Base-by-base conservation (phyloP, 2,113 vertebrate genomes). In the Gambusia affinis region DNA sequence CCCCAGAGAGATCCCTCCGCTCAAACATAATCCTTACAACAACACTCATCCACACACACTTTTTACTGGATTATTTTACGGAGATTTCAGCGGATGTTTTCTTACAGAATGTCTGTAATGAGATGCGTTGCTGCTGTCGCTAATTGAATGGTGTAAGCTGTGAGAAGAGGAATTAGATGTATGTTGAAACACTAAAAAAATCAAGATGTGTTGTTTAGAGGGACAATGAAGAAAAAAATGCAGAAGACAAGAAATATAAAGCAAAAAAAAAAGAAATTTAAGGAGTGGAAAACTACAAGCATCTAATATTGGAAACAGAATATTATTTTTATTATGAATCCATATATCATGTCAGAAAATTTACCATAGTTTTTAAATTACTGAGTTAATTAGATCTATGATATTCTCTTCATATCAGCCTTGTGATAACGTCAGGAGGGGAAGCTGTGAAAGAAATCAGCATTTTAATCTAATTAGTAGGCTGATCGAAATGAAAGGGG, bases 141-240 rank as follows among this genome's bases (percentile, higher is more conserved):
- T 82, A 78, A 82, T 71, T 88, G 69, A 68, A 14, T 33, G 19
- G 29, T 60, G 47, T 29, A 51, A 29, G 69, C 39, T 2, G 27
- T 72, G 1, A 64, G 5, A 51, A 44, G 35, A 30, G n/a, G 64
- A 1, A 37, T 4, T 61, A 12, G 14, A 42, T 12, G n/a, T 22
- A 24, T 17, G 65, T n/a, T 42, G 17, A 3, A 28, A 71, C 2
- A 10, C n/a, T 22, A 66, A 3, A 4, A 4, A n/a, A 42, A 28
- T 42, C 19, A 37, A 8, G 0, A 14, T 24, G 0, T 3, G 4
- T 31, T 42, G 27, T 28, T 35, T 17, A 28, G 24, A 19, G 47
- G 44, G 37, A 4, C 12, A 0, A 28, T 33, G 44, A 63, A 35
- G 24, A 54, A 39, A 30, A 33, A 17, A 12, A 60, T 29, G 30